Conservation (phyloP, 2,113 vertebrate species). For the Pteropus alecto region DNA sequence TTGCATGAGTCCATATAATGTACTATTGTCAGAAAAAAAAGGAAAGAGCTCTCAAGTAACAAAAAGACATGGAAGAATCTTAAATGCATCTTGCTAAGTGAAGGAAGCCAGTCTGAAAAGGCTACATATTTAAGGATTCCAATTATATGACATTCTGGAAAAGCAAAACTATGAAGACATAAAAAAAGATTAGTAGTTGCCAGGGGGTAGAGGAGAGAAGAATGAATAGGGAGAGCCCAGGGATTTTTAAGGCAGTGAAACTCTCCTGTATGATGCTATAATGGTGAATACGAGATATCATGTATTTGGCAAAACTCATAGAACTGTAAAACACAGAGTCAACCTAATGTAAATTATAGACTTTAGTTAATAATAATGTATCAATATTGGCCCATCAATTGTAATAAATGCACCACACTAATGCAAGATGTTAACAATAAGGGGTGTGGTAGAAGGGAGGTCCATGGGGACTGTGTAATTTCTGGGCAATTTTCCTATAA, state of each 20-base stretch:
- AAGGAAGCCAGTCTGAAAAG: neutral
- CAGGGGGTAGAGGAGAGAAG: neutral
- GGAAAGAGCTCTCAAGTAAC: neutral
- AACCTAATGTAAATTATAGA: too few relatives aligned
- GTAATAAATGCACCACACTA: neutral
- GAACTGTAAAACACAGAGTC: neutral
- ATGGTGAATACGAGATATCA: neutral
- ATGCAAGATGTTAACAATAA: neutral
- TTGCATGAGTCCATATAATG: neutral
- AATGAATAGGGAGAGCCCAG: neutral
- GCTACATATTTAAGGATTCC: neutral
- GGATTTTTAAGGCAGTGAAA: neutral
- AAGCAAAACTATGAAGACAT: neutral
- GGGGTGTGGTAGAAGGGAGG: neutral
- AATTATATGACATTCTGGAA: neutral
- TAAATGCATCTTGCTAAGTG: neutral
- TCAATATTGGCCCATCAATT: neutral
- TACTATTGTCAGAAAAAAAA: neutral
- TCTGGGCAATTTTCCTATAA: neutral
- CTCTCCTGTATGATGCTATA: fast-evolving
- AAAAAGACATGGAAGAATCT: neutral
- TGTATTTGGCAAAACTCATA: neutral
- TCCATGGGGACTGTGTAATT: neutral
- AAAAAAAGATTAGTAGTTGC: neutral
- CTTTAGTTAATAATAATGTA: too few relatives aligned